phyloP scores from a whole-genome alignment of 2,113 vertebrate genomes.

The Rhea americana region DNA sequence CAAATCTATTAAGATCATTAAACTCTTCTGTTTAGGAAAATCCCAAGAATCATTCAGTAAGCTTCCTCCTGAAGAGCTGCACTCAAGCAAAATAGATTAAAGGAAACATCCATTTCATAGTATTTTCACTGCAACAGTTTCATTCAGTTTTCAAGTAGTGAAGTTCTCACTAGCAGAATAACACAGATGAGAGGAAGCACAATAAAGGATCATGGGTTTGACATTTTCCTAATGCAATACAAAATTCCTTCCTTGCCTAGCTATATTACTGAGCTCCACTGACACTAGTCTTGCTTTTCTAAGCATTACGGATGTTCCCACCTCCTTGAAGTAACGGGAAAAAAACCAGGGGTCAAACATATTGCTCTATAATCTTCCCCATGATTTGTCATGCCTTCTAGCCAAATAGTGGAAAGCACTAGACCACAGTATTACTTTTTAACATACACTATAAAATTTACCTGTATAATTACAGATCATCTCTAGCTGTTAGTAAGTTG shows the following conservation, averaged over 20 bases:
- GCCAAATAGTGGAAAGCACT: background rate
- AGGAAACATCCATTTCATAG: background rate
- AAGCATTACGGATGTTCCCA: background rate
- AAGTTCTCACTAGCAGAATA: background rate
- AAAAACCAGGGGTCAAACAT: background rate
- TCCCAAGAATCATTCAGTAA: background rate
- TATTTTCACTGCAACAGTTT: background rate
- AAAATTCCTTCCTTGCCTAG: background rate
- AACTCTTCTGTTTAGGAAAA: background rate
- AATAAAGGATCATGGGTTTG: background rate
- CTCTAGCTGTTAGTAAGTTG: background rate
- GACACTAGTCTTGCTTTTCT: background rate
- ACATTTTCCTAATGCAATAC: background rate
- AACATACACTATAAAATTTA: background rate
- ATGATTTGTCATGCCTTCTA: background rate
- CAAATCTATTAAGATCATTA: background rate
- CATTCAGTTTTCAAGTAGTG: background rate
- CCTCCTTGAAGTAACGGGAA: background rate
- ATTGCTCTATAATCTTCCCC: background rate
- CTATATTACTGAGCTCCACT: background rate
- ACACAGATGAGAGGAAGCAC: background rate
- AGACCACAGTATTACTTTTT: background rate
- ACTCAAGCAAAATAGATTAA: background rate
- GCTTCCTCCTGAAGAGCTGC: background rate
- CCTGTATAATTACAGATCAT: background rate